Evolutionary conservation across 2,888 invertebrate species (phyloP).

Genomic region (Drosophila maculinotata): DNA sequence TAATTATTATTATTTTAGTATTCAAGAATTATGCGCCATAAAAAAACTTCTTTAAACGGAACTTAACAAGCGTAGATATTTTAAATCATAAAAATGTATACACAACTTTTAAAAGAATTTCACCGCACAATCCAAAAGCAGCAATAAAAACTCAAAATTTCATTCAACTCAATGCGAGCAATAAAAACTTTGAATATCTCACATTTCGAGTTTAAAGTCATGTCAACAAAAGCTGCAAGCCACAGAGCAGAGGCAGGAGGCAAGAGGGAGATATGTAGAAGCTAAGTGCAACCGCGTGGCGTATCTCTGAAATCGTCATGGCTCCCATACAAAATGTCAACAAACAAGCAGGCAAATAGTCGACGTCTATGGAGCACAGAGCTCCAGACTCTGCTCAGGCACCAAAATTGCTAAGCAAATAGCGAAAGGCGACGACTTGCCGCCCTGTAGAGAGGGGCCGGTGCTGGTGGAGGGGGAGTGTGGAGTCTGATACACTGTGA

Average conservation of each 20-base stretch:
- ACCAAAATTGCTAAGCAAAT: conserved; percentile 70
- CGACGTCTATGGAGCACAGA: conserved; percentile 7
- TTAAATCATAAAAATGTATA: no score
- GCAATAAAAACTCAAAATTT: conserved; percentile 8
- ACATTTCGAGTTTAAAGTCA: conserved; percentile 32
- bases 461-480: not conserved
- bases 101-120: no score
- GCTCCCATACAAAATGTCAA: conserved; percentile 48
- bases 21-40: no score
- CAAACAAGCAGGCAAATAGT: conserved; percentile 46
- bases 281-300: no score
- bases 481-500: conserved; percentile 34
- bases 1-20: no score
- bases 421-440: conserved; percentile 51
- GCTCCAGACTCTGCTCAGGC: conserved; percentile 31
- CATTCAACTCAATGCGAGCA: not conserved
- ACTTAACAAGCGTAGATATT: no score
- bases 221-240: conserved; percentile 39
- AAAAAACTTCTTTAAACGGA: no score
- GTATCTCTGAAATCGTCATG: conserved; percentile 26
- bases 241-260: no score
- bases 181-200: conserved; percentile 18
- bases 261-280: no score
- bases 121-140: no score
- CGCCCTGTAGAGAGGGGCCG: not conserved